These are phyloP conservation scores for Tanaodytes sp. DNA, from an alignment of 2,888 invertebrate genomes.

Conservation along the genomic window DNA sequence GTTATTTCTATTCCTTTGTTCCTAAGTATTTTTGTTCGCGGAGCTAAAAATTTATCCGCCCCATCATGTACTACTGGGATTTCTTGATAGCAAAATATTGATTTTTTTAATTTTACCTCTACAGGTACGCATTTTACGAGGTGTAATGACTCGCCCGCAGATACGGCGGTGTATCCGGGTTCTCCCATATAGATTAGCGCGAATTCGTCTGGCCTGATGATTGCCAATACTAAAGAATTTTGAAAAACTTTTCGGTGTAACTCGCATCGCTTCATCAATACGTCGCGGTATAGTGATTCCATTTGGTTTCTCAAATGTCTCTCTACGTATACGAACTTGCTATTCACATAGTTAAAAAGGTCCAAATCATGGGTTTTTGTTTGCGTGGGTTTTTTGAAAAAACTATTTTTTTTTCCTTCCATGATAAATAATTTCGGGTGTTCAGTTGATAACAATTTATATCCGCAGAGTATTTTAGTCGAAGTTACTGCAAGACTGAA, in stretches of 20 bases:
- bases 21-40: too few relatives aligned
- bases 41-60: conserved; percentile 43
- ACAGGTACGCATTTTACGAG: too few relatives aligned
- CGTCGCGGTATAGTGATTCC: conserved; percentile 48
- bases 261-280: too few relatives aligned
- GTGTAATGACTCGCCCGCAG: too few relatives aligned
- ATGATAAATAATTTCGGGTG: too few relatives aligned
- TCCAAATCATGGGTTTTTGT: too few relatives aligned
- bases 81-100: conserved; percentile 8
- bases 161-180: too few relatives aligned
- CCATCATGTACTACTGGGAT: background rate
- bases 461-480: background rate
- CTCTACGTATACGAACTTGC: too few relatives aligned
- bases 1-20: conserved; percentile 18
- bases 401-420: too few relatives aligned
- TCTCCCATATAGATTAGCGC: too few relatives aligned
- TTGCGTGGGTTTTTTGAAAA: background rate
- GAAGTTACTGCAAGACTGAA: background rate
- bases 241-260: conserved; percentile 56
- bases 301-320: conserved; percentile 52
- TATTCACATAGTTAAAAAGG: conserved; percentile 54
- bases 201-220: conserved; percentile 57
- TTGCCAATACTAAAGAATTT: conserved; percentile 55
- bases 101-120: too few relatives aligned
- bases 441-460: too few relatives aligned